phyloP scores from a whole-genome alignment of 2,888 invertebrate genomes.

The Daptonema setosum region DNA sequence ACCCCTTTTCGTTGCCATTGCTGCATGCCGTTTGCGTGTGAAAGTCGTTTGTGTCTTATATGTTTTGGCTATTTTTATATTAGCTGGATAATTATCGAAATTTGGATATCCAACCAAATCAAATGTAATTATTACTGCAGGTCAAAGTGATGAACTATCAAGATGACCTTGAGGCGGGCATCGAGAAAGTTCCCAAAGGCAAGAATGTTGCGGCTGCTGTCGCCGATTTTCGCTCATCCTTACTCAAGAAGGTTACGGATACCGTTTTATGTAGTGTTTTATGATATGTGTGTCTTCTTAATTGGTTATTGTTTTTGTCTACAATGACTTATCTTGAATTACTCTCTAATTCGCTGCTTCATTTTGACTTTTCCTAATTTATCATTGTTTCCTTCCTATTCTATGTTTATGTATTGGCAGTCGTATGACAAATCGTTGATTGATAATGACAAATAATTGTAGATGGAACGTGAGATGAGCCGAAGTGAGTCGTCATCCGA shows the following conservation, averaged over 20 bases:
- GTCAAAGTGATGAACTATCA: constrained; percentile 78
- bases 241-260: constrained; percentile 1
- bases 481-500: too few relatives aligned
- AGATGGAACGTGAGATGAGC: too few relatives aligned
- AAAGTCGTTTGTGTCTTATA: constrained; percentile 1
- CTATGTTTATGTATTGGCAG: too few relatives aligned
- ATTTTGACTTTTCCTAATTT: too few relatives aligned
- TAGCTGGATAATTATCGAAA: background rate
- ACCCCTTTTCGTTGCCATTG: background rate
- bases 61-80: background rate
- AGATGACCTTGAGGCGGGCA: constrained; percentile 55
- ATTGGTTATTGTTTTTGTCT: too few relatives aligned
- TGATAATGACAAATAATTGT: too few relatives aligned
- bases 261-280: too few relatives aligned
- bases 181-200: background rate
- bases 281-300: too few relatives aligned
- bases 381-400: too few relatives aligned
- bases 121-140: constrained; percentile 16
- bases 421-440: too few relatives aligned
- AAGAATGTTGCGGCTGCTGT: background rate
- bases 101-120: constrained; percentile 3
- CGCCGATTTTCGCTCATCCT: background rate
- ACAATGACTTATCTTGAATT: too few relatives aligned
- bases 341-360: too few relatives aligned
- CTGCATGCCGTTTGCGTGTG: background rate